These are phyloP conservation scores for Xiphorhynchus erythropygius DNA, from an alignment of 2,797 vertebrate genomes.

Conservation along the genomic window DNA sequence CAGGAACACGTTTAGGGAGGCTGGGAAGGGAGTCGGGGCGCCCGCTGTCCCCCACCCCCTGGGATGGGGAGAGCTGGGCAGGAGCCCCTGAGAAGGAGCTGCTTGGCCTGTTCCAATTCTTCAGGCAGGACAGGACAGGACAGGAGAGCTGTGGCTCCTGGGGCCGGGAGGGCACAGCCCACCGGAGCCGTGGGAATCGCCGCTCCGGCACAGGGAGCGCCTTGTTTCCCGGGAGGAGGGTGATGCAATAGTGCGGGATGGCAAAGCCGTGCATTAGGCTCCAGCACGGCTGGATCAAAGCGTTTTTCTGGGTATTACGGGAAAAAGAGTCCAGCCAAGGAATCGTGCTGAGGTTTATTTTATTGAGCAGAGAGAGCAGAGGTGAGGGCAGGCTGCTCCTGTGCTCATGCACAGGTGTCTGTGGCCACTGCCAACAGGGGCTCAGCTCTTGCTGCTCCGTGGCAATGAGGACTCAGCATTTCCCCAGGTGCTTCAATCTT, in stretches of 20 bases:
- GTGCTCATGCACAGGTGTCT: fast-evolving
- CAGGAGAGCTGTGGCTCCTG: not conserved
- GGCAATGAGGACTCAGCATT: slow-evolving; percentile 62
- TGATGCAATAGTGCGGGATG: not conserved
- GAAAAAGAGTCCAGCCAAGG: slow-evolving; percentile 5
- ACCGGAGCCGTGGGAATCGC: not conserved
- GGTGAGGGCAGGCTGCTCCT: not conserved
- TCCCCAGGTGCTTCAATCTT: slow-evolving; percentile 69
- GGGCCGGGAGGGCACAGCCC: not conserved
- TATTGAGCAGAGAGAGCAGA: slow-evolving; percentile 38
- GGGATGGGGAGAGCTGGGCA: not conserved
- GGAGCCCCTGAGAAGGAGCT: not conserved
- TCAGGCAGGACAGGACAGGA: not conserved
- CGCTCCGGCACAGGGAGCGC: not conserved
- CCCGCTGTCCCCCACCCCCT: not conserved
- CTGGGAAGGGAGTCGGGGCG: not conserved
- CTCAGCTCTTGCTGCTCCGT: not conserved
- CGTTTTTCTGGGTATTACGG: not conserved
- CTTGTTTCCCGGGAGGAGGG: not conserved
- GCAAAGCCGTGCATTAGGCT: not conserved
- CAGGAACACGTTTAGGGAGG: not conserved
- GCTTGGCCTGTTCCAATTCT: not conserved
- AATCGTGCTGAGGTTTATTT: slow-evolving; percentile 29
- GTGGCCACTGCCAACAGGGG: fast-evolving
- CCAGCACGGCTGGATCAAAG: not conserved